phyloP scores from a whole-genome alignment of 2,888 invertebrate genomes.

The Liopterus haemorrhoidalis region DNA sequence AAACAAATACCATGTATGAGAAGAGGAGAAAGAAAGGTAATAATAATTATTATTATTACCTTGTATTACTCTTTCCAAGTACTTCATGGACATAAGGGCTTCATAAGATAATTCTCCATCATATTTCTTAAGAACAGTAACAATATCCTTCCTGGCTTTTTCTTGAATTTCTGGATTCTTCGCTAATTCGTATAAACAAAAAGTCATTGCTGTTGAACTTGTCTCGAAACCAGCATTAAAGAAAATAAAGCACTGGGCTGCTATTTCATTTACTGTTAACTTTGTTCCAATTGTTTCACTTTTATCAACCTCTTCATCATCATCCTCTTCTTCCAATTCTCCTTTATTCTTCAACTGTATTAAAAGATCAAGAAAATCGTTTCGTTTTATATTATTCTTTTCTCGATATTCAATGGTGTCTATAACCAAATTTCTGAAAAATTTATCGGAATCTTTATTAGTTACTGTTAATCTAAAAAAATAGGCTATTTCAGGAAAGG shows the following conservation, averaged over 20 bases:
- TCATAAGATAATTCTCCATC: conserved; percentile 43
- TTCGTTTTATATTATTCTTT: conserved; percentile 40
- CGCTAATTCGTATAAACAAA: conserved; percentile 43
- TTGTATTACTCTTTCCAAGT: conserved; percentile 45
- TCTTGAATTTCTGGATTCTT: conserved; percentile 43
- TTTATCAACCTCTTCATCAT: conserved; percentile 17
- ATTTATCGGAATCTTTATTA: conserved; percentile 13
- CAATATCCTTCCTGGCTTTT: conserved; percentile 44
- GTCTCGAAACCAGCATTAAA: conserved; percentile 50
- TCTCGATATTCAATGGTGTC: conserved; percentile 43
- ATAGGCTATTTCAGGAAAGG: conserved; percentile 6
- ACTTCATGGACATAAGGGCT: conserved; percentile 44
- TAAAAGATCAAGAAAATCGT: conserved; percentile 49
- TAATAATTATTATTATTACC: conserved; percentile 33
- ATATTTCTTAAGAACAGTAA: conserved; percentile 34
- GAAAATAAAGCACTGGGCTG: conserved; percentile 45
- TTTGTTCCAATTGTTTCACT: conserved; percentile 13
- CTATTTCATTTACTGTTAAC: conserved; percentile 34
- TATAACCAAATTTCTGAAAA: conserved; percentile 36
- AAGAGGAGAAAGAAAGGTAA: not conserved
- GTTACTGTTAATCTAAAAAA: conserved; percentile 17
- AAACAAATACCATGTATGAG: too few species aligned
- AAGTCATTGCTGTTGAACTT: conserved; percentile 44
- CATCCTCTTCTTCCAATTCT: conserved; percentile 26
- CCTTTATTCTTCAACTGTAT: conserved; percentile 43